A percentile compares a stretch with the other conserved stretches of the same genome.
phyloP scores from a whole-genome alignment of 1,140 invertebrate species.

The Dendrolimus punctatus region DNA sequence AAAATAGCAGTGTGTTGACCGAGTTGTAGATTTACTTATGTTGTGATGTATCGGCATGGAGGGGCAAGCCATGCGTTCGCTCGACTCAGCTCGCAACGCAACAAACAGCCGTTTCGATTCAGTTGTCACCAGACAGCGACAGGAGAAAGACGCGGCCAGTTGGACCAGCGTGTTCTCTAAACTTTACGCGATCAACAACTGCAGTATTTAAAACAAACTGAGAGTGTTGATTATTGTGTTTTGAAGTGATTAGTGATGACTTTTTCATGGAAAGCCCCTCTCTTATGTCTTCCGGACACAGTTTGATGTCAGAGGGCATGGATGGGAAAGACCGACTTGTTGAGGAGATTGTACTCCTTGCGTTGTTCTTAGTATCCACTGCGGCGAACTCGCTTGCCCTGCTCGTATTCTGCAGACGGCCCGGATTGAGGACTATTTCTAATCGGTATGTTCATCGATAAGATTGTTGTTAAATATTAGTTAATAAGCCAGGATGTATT shows the following conservation, averaged over 20 bases:
- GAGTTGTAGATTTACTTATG: conserved; percentile 5
- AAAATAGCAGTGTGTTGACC: conserved; percentile 3
- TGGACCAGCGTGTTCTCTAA: conserved; percentile 58
- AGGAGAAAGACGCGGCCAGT: conserved; percentile 60
- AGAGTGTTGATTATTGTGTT: conserved; percentile 53
- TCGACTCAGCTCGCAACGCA: conserved; percentile 1
- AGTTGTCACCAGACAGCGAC: conserved; percentile 60
- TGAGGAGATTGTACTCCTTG: conserved; percentile 58
- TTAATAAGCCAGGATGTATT: no score
- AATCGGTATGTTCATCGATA: conserved; percentile 54
- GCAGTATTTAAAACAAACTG: conserved; percentile 40
- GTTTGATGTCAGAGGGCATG: conserved; percentile 64
- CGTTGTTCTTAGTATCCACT: conserved; percentile 58
- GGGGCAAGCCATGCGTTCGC: conserved; percentile 5
- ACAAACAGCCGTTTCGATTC: conserved; percentile 15
- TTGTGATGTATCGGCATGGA: conserved; percentile 1
- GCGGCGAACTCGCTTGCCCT: conserved; percentile 64
- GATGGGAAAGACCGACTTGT: conserved; percentile 53
- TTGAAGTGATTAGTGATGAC: conserved; percentile 57
- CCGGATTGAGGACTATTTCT: conserved; percentile 65
- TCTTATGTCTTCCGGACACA: conserved; percentile 56
- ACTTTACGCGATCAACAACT: conserved; percentile 59
- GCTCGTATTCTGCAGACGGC: conserved; percentile 62
- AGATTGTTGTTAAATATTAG: not conserved
- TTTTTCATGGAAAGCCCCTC: conserved; percentile 47